Conservation (phyloP, 2,888 invertebrate species). For the Cheilosia grossa region DNA sequence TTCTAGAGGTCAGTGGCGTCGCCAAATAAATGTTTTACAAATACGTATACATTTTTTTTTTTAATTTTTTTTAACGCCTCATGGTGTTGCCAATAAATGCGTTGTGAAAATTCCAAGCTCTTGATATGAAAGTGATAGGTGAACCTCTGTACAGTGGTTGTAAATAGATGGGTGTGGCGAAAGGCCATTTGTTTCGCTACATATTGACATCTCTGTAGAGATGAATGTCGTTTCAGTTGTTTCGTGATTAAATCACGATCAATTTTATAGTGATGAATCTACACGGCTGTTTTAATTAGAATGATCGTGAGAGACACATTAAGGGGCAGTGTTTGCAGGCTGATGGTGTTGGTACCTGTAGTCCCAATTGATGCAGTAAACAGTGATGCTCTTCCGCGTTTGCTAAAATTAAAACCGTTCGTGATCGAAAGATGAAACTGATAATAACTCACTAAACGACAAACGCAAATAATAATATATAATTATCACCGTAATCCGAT, state of each 20-base stretch:
- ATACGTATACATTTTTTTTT: not conserved
- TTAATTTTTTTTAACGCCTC: not conserved
- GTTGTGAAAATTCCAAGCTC: not conserved
- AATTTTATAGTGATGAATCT: too few species aligned
- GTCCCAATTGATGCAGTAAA: constrained; percentile 11
- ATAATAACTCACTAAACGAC: not conserved
- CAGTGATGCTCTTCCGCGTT: constrained; percentile 25
- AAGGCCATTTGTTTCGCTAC: constrained; percentile 5
- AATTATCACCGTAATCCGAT: constrained; percentile 44
- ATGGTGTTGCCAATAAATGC: not conserved
- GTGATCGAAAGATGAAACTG: constrained; percentile 30
- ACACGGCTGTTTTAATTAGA: not conserved
- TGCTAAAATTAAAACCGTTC: constrained; percentile 12
- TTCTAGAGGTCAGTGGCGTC: constrained; percentile 86
- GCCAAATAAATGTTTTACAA: not conserved
- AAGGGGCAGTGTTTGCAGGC: not conserved
- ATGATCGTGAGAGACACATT: not conserved
- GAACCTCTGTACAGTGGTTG: constrained; percentile 1
- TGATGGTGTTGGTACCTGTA: not conserved
- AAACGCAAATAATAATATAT: not conserved
- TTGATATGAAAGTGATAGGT: not conserved
- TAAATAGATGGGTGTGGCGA: not conserved
- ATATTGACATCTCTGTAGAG: constrained; percentile 17
- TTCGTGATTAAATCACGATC: constrained; percentile 10
- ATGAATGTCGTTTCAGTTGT: constrained; percentile 6